These are phyloP conservation scores for Drosophila santomea DNA, from an alignment of 1,140 invertebrate species.

Conservation along the genomic window DNA sequence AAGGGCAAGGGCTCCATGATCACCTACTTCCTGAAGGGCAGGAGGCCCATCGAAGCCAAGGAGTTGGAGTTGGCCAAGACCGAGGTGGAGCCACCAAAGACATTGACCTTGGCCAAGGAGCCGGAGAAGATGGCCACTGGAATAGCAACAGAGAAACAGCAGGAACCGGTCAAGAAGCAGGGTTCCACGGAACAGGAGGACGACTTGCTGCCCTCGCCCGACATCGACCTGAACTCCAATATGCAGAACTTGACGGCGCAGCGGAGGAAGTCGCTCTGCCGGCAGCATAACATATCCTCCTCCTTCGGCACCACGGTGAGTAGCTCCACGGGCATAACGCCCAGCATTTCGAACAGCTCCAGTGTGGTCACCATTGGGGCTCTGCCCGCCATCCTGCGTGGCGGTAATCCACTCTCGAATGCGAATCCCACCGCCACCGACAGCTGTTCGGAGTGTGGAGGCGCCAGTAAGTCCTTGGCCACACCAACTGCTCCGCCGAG, in stretches of 20 bases:
- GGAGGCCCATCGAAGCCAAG: slow-evolving; percentile 85
- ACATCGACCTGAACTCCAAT: slow-evolving; percentile 81
- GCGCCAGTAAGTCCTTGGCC: slow-evolving; percentile 22
- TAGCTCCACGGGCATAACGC: slow-evolving; percentile 74
- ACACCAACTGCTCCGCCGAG: slow-evolving; percentile 57
- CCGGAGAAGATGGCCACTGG: slow-evolving; percentile 7
- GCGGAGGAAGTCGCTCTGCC: slow-evolving; percentile 77
- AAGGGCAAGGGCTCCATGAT: slow-evolving; percentile 98
- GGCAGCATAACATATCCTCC: slow-evolving; percentile 82
- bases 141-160: neutral
- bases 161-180: slow-evolving; percentile 1
- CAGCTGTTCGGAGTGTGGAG: slow-evolving; percentile 47
- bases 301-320: slow-evolving; percentile 76
- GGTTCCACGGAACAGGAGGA: slow-evolving; percentile 33
- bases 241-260: slow-evolving; percentile 82
- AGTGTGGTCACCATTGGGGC: slow-evolving; percentile 78
- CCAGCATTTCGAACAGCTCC: slow-evolving; percentile 79
- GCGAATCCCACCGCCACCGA: slow-evolving; percentile 47
- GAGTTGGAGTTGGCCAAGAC: slow-evolving; percentile 14
- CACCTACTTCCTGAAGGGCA: slow-evolving; percentile 91
- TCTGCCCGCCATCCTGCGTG: slow-evolving; percentile 49
- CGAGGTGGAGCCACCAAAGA: slow-evolving; percentile 26
- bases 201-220: slow-evolving; percentile 62
- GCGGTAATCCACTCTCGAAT: slow-evolving; percentile 37
- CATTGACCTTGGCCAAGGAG: slow-evolving; percentile 13